Evolutionary conservation across 2,888 invertebrate genomes (phyloP), one percentile per base, ranked within the genome.

Genomic region (Hanleya hanleyi): DNA sequence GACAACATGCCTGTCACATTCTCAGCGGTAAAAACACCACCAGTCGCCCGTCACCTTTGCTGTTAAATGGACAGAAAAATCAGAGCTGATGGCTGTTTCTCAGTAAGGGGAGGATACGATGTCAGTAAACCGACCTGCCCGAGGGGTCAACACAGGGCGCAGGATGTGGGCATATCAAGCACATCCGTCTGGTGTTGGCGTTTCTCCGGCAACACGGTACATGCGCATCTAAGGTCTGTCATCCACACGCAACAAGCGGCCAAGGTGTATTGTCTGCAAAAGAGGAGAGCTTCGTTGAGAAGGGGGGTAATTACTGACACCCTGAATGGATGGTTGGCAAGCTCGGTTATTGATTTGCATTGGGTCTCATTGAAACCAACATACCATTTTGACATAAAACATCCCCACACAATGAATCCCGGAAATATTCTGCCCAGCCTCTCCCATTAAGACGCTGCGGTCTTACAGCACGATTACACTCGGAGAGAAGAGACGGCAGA

Each of bases 341-440:
- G 57, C 29, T 29, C 26, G 29, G 22, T 22, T 57, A 57, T 57
- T 57, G 57, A 57, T 57, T 57, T 57, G 29, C 57, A 57, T 32
- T 4, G 29, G 57, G 57, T 57, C 57, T 57, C 32, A 57, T 57
- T 57, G 57, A 57, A 57, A 32, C 22, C 57, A 57, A 32, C 57
- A 57, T 57, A 26, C 57, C 57, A 32, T 57, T 57, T 57, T 57
- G 57, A 57, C 57, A 57, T 57, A 57, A 57, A 57, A 57, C 57
- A 15, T 57, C 57, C 57, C 57, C 57, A 57, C 26, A 57, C 57
- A 57, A 57, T 57, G 29, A 57, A 57, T 4, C 12, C 18, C 57
- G 57, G 57, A 57, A 57, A 57, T 57, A 57, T 57, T 57, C 57
- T 32, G 4, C 29, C 22, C 22, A 12, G 29, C 57, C 57, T 57